Conservation (phyloP, 1,140 invertebrate species). For the Brachionus paranguensis region DNA sequence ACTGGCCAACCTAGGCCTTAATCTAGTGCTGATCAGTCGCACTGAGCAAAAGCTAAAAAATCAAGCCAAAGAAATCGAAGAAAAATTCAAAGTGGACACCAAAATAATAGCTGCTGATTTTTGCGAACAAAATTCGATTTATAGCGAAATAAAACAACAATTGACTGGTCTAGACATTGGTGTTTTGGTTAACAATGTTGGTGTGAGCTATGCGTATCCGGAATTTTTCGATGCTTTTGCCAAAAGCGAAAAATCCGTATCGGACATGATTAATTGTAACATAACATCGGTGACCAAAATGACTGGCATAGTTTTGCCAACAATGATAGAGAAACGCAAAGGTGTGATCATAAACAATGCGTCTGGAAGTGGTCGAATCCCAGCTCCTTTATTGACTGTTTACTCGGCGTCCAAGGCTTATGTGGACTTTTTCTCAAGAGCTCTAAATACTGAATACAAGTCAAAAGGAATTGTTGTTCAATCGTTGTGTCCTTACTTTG, state of each 20-base stretch:
- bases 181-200: constrained; percentile 89
- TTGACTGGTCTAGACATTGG: constrained; percentile 76
- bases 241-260: constrained; percentile 45
- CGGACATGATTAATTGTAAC: constrained; percentile 67
- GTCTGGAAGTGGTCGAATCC: constrained; percentile 72
- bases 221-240: constrained; percentile 57
- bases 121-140: constrained; percentile 65
- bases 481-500: constrained; percentile 66
- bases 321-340: constrained; percentile 73
- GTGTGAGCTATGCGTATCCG: constrained; percentile 81
- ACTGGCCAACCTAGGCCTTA: constrained; percentile 64
- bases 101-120: constrained; percentile 79
- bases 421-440: constrained; percentile 39
- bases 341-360: constrained; percentile 88
- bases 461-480: constrained; percentile 1
- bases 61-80: constrained; percentile 70
- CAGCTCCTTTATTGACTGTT: constrained; percentile 73
- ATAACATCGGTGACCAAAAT: constrained; percentile 69
- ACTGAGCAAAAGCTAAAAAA: constrained; percentile 71
- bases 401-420: constrained; percentile 81
- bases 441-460: background rate
- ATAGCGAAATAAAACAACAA: constrained; percentile 68
- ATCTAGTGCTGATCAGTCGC: constrained; percentile 81
- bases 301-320: constrained; percentile 75
- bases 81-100: constrained; percentile 70